Evolutionary conservation across 2,113 vertebrate genomes (phyloP), one percentile per base, ranked within the genome.

Genomic region (Ailurus styani): DNA sequence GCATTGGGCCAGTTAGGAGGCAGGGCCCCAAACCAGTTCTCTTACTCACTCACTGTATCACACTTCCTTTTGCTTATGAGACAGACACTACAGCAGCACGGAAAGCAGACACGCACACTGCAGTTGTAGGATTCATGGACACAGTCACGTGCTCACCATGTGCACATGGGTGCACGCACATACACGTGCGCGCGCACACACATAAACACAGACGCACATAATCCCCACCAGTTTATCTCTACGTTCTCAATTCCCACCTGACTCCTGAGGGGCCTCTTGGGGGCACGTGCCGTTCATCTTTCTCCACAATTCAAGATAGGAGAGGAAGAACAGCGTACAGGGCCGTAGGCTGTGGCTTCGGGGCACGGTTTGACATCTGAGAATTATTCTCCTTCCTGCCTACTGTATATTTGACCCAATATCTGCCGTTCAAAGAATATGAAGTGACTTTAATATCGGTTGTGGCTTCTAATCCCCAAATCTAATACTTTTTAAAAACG

Each of bases 401-500:
- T 62, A 47, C 27, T 82, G 10, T 27, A 5, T 83, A 18, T 75
- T 31, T 86, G 87, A 94, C 34, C 79, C 54, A 55, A 13, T 66
- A 52, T 70, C 60, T 62, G 77, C n/a, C 47, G 27, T 93, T 64
- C 29, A 81, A 52, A 85, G 37, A 66, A 34, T 62, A 50, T n/a
- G 82, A 91, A 91, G 37, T 92, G 68, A 90, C 37, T 87, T 82
- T 86, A 88, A 29, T 57, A n/a, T 96, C 86, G 93, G 40, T 82
- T 12, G 18, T 75, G 81, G 18, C 77, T 94, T 92, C 42, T 95
- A 82, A 66, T 66, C 27, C 55, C 47, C 73, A 45, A 78, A 70
- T 93, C 78, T 87, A 86, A 93, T 82, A 50, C 18, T 57, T 93
- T 91, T 85, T 13, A 23, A 73, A 73, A 72, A 54, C 27, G 62